Evolutionary conservation across 2,888 invertebrate genomes (phyloP).

Genomic region (Pandemis corylana): DNA sequence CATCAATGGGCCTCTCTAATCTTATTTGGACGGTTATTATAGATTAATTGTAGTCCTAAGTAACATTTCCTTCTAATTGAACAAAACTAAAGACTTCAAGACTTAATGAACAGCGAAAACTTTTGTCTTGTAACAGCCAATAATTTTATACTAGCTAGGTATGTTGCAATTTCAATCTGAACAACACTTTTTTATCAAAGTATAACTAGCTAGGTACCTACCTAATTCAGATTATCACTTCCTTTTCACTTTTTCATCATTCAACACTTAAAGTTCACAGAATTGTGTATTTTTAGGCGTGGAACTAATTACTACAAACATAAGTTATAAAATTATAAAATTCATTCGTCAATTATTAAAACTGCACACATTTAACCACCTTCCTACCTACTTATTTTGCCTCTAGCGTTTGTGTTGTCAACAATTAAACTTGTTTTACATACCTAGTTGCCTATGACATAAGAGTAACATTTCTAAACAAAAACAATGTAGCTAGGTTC

Average conservation of each 20-base stretch:
- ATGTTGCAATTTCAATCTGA: too few species aligned
- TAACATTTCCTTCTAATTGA: too few species aligned
- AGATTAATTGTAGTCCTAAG: too few species aligned
- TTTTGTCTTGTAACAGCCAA: too few species aligned
- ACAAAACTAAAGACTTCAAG: too few species aligned
- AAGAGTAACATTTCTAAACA: background rate
- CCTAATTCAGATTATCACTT: background rate
- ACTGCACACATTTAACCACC: background rate
- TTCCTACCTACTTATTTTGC: background rate
- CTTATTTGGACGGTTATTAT: too few species aligned
- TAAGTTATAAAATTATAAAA: background rate
- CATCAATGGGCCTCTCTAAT: too few species aligned
- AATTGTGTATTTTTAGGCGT: too few species aligned
- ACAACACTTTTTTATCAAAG: background rate
- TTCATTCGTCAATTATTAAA: background rate
- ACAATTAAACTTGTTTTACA: background rate
- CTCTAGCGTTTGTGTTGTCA: background rate
- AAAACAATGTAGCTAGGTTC: background rate
- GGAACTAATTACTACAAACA: background rate
- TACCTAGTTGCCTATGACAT: background rate
- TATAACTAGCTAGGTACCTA: background rate
- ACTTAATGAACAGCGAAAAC: too few species aligned
- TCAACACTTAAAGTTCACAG: background rate
- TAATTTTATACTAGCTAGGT: background rate
- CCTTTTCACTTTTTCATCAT: background rate